Conservation (phyloP, 2,113 vertebrate species). For the Ornithorhynchus anatinus region DNA sequence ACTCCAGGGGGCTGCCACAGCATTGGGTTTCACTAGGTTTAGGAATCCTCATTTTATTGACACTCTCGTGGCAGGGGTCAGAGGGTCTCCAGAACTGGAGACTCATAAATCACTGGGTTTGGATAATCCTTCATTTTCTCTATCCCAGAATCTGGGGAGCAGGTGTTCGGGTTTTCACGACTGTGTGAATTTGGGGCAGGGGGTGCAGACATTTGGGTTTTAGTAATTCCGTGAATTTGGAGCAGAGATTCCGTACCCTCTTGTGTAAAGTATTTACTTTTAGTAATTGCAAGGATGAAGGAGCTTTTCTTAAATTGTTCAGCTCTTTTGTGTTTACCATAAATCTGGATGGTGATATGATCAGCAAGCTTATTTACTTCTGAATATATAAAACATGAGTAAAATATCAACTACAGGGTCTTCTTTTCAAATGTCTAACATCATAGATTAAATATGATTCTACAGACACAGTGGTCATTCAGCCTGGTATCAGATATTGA, state of each 20-base stretch:
- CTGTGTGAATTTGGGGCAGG: too few species aligned
- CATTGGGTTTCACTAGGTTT: too few species aligned
- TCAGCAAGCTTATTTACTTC: conserved; percentile 58
- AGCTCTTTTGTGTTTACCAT: conserved; percentile 46
- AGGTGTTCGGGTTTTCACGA: too few species aligned
- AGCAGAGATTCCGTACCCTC: conserved; percentile 5
- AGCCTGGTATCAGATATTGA: conserved; percentile 29
- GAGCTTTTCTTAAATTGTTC: conserved; percentile 45
- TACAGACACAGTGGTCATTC: conserved; percentile 3
- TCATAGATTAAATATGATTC: background rate
- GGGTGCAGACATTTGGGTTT: too few species aligned
- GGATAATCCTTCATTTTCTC: too few species aligned
- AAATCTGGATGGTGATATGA: conserved; percentile 56
- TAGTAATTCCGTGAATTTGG: conserved; percentile 4
- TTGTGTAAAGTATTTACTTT: conserved; percentile 33
- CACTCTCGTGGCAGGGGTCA: too few species aligned
- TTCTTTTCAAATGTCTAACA: conserved; percentile 15
- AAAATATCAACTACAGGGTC: conserved; percentile 20
- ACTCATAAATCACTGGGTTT: too few species aligned
- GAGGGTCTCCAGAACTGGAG: too few species aligned
- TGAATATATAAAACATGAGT: conserved; percentile 43
- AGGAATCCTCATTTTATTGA: too few species aligned
- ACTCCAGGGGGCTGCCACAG: too few species aligned
- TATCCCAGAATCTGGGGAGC: too few species aligned
- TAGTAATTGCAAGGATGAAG: conserved; percentile 36